Percentiles rank a stretch among this genome's conserved stretches.
Evolutionary conservation across 2,113 vertebrate genomes (phyloP).

Genomic region (Lampris megalopsis): DNA sequence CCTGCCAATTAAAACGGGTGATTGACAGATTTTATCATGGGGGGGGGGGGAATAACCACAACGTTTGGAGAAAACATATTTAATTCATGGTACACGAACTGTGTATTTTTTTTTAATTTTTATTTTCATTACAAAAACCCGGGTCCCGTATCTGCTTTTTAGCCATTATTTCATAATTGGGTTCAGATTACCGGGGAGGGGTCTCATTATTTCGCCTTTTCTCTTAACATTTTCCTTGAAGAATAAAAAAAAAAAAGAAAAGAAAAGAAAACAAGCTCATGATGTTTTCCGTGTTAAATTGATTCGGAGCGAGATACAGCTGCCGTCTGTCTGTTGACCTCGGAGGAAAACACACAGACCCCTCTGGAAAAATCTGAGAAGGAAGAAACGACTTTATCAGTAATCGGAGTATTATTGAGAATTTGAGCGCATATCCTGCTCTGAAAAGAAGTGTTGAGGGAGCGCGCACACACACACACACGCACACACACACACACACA

Average conservation of each 20-base stretch:
- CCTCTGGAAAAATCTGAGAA: not conserved
- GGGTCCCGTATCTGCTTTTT: too few relatives aligned
- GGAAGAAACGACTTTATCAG: constrained; percentile 5
- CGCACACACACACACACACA: constrained; percentile 14
- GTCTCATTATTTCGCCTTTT: too few relatives aligned
- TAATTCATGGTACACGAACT: too few relatives aligned
- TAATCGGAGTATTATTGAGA: not conserved
- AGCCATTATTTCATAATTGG: too few relatives aligned
- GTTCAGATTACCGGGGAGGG: too few relatives aligned
- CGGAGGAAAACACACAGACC: not conserved
- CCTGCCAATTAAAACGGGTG: too few relatives aligned
- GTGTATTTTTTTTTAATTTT: too few relatives aligned
- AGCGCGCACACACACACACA: constrained; percentile 21
- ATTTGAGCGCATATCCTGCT: constrained; percentile 2
- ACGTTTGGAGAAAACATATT: too few relatives aligned
- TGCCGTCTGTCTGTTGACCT: not conserved
- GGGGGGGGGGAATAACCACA: too few relatives aligned
- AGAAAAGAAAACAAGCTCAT: not conserved
- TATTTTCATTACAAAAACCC: too few relatives aligned
- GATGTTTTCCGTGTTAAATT: constrained; percentile 3
- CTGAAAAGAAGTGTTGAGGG: constrained; percentile 14
- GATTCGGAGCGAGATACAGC: not conserved
- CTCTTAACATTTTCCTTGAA: not conserved
- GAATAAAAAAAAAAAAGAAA: not conserved
- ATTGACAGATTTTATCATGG: too few relatives aligned